These are phyloP conservation scores for Coturnix japonica DNA, from an alignment of 2,113 vertebrate species.

Conservation along the genomic window DNA sequence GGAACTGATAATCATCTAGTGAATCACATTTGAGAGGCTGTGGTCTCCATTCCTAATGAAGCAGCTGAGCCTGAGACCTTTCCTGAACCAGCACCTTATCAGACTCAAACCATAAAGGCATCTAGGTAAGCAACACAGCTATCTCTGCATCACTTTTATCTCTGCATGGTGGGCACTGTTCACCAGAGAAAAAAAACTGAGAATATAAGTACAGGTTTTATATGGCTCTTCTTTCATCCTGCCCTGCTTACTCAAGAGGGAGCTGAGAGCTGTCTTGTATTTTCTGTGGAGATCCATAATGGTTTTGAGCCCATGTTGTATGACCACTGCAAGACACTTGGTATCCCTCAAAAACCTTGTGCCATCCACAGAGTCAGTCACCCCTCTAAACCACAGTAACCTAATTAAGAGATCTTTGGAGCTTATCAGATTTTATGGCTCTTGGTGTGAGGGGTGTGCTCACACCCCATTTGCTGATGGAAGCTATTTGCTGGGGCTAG, in stretches of 20 bases:
- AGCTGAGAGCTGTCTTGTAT: neutral
- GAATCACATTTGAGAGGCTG: neutral
- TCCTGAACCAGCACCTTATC: neutral
- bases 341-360: neutral
- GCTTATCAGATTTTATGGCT: neutral
- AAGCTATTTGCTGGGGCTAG: neutral
- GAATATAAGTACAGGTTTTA: neutral
- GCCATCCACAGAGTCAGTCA: neutral
- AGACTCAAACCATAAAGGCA: neutral
- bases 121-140: neutral
- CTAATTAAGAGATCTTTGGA: constrained; percentile 22
- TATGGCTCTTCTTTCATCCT: neutral
- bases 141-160: neutral
- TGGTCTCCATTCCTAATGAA: neutral
- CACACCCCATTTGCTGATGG: neutral
- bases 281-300: neutral
- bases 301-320: neutral
- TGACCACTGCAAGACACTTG: fast-evolving
- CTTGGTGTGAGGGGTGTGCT: neutral
- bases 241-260: neutral
- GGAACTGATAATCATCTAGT: neutral
- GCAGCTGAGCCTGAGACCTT: neutral
- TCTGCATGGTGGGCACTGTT: neutral
- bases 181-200: neutral
- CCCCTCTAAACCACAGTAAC: neutral